Conservation (phyloP, 2,797 vertebrate genomes). For the Anniella stebbinsi region DNA sequence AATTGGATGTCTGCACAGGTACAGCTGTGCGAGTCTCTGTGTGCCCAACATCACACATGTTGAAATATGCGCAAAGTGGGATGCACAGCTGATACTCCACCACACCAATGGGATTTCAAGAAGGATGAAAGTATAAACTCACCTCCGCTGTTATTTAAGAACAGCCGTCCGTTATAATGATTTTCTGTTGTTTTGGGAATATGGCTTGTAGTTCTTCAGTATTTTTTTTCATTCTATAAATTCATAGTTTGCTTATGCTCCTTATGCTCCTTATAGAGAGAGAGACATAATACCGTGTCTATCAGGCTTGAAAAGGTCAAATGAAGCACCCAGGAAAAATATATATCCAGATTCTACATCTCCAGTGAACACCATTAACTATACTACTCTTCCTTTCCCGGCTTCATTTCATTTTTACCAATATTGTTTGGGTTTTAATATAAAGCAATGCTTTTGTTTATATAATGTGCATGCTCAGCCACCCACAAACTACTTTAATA, state of each 20-base stretch:
- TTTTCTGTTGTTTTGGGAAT: neutral
- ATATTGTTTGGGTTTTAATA: slow-evolving; percentile 15
- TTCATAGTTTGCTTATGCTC: neutral
- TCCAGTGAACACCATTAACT: slow-evolving; percentile 23
- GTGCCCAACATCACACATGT: neutral
- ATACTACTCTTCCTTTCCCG: slow-evolving; percentile 10
- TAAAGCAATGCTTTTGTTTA: neutral
- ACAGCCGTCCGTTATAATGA: neutral
- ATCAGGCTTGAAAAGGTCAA: slow-evolving; percentile 24
- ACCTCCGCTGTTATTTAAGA: neutral
- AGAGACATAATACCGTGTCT: slow-evolving; percentile 19
- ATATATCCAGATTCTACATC: slow-evolving; percentile 15
- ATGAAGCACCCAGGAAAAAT: slow-evolving; percentile 14
- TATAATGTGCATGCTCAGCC: neutral
- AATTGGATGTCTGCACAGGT: no score
- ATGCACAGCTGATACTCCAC: neutral
- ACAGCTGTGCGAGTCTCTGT: no score
- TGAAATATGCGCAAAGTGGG: neutral
- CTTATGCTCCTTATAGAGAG: neutral
- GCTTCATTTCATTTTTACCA: slow-evolving; percentile 30
- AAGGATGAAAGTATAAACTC: neutral
- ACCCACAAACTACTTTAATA: slow-evolving; percentile 29
- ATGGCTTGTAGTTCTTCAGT: neutral
- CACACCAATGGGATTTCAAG: neutral
- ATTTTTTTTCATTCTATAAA: slow-evolving; percentile 9